These are phyloP conservation scores for Xyrauchen texanus DNA, from an alignment of 2,113 vertebrate species.

Conservation along the genomic window DNA sequence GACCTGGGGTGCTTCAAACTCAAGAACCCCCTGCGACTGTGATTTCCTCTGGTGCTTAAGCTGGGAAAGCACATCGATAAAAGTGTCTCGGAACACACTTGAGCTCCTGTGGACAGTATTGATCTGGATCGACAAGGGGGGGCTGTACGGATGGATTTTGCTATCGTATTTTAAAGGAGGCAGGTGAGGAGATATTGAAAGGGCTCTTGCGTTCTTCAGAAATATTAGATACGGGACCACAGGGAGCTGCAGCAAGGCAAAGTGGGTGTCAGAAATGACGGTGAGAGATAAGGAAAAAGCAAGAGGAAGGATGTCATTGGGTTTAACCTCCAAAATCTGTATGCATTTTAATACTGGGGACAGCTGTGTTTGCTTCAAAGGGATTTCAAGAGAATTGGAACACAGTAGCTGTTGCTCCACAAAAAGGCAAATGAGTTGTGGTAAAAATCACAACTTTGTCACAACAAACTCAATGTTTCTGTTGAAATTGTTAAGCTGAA, in stretches of 20 bases:
- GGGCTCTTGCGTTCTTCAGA: slow-evolving; percentile 48
- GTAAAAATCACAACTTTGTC: background rate
- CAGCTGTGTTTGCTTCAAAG: slow-evolving; percentile 5
- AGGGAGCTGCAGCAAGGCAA: slow-evolving; percentile 45
- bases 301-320: slow-evolving; percentile 24
- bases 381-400: background rate
- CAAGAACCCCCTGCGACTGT: slow-evolving; percentile 37
- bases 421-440: background rate
- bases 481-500: background rate
- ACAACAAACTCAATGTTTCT: background rate
- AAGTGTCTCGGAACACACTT: slow-evolving; percentile 46
- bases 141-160: slow-evolving; percentile 44
- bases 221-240: slow-evolving; percentile 50
- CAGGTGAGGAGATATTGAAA: slow-evolving; percentile 54
- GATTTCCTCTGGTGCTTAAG: slow-evolving; percentile 53
- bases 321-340: slow-evolving; percentile 44
- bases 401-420: background rate
- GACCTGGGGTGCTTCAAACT: slow-evolving; percentile 33
- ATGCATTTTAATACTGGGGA: slow-evolving; percentile 34
- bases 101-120: slow-evolving; percentile 55
- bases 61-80: slow-evolving; percentile 58
- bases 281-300: slow-evolving; percentile 47
- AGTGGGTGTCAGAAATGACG: slow-evolving; percentile 49
- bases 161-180: slow-evolving; percentile 49
- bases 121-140: slow-evolving; percentile 39